A percentile compares a stretch with the other conserved stretches of the same genome.
Evolutionary conservation across 2,797 vertebrate genomes (phyloP).

Genomic region (Centropyge bicolor): DNA sequence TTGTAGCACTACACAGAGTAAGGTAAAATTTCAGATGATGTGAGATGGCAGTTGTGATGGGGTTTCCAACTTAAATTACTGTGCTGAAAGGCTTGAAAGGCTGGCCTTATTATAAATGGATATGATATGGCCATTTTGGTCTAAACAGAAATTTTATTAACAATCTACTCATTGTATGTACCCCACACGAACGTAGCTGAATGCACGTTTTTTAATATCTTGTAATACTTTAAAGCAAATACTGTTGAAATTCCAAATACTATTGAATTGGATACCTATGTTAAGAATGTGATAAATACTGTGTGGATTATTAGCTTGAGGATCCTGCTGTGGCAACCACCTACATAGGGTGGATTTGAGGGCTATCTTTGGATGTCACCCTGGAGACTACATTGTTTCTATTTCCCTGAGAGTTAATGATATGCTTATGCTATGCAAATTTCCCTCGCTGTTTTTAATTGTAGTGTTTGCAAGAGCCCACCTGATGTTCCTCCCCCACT

Average conservation of each 20-base stretch:
- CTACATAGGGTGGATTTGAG: constrained; percentile 70
- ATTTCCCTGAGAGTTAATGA: constrained; percentile 78
- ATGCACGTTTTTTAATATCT: neutral
- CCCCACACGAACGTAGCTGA: neutral
- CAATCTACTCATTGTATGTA: neutral
- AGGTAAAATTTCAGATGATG: constrained; percentile 9
- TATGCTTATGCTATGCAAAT: constrained; percentile 78
- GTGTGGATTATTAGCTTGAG: constrained; percentile 60
- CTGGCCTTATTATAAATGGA: neutral
- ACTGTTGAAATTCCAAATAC: constrained; percentile 9
- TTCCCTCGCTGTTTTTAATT: constrained; percentile 78
- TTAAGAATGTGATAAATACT: constrained; percentile 40
- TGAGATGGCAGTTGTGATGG: no score
- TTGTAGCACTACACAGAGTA: neutral
- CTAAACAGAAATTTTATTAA: neutral
- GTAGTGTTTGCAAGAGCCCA: constrained; percentile 72
- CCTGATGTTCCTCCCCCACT: constrained; percentile 73
- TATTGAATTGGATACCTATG: constrained; percentile 9
- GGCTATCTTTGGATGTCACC: constrained; percentile 79
- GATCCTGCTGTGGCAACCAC: constrained; percentile 62
- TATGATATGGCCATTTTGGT: neutral
- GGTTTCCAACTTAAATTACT: neutral
- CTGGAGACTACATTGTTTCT: constrained; percentile 74
- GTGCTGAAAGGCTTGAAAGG: neutral
- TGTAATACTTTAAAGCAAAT: constrained; percentile 17